Evolutionary conservation across 1,140 invertebrate genomes (phyloP).

Genomic region (Neodiprion pinetum): DNA sequence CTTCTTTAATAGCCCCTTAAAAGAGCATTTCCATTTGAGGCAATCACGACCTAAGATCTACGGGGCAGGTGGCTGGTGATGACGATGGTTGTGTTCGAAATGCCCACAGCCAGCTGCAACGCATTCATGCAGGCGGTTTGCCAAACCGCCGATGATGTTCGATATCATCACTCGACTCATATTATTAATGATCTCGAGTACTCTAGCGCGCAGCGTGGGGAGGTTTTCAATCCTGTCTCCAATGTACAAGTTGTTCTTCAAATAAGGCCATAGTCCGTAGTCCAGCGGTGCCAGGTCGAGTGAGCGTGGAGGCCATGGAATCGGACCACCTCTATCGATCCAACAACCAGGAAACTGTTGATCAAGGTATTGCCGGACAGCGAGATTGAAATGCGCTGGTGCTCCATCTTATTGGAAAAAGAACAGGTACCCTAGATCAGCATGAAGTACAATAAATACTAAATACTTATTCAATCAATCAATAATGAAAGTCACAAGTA

Average conservation of each 20-base stretch:
- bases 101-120: background rate
- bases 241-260: background rate
- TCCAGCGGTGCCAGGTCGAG: constrained; percentile 45
- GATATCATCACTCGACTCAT: background rate
- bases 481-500: background rate
- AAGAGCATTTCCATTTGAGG: too few species aligned
- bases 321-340: constrained; percentile 42
- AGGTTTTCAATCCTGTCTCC: background rate
- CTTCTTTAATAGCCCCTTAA: too few species aligned
- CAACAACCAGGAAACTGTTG: background rate
- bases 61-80: too few species aligned
- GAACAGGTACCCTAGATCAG: constrained; percentile 17
- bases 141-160: background rate
- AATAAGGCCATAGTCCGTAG: background rate
- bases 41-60: too few species aligned
- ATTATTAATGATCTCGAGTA: background rate
- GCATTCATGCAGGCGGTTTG: background rate
- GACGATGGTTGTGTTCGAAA: constrained; percentile 28
- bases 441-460: background rate
- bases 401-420: constrained; percentile 41
- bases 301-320: constrained; percentile 52
- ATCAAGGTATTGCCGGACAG: background rate
- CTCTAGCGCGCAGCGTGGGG: background rate
- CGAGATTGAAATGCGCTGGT: background rate
- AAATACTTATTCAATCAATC: background rate